Conservation (phyloP, 2,888 invertebrate genomes). For the Macrophya annulata region DNA sequence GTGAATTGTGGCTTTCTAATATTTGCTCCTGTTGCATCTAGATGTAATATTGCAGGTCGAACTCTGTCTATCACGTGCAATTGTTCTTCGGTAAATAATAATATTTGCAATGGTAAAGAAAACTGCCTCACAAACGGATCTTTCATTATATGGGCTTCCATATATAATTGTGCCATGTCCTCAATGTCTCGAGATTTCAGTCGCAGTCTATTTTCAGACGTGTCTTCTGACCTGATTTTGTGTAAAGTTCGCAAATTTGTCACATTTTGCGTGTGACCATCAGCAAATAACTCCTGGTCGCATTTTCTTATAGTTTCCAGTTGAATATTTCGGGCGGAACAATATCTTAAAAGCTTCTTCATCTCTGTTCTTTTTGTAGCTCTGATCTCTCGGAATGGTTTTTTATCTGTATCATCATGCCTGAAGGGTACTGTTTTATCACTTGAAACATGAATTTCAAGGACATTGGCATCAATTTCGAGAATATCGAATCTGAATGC, state of each 20-base stretch:
- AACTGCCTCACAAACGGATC: slow-evolving; percentile 56
- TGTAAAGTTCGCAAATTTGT: slow-evolving; percentile 48
- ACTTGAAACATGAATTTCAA: neutral
- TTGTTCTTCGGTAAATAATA: slow-evolving; percentile 11
- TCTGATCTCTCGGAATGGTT: neutral
- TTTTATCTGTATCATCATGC: neutral
- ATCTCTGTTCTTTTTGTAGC: slow-evolving; percentile 76
- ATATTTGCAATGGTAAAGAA: slow-evolving; percentile 36
- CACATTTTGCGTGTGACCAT: slow-evolving; percentile 57
- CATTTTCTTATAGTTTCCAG: slow-evolving; percentile 39
- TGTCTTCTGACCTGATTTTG: slow-evolving; percentile 54
- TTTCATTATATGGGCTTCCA: slow-evolving; percentile 16
- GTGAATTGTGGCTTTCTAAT: neutral
- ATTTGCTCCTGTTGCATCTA: neutral
- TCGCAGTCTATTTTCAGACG: slow-evolving; percentile 40
- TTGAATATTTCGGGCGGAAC: slow-evolving; percentile 41
- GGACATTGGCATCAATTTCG: neutral
- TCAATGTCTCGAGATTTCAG: slow-evolving; percentile 54
- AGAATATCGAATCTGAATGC: slow-evolving; percentile 1
- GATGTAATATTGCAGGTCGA: neutral
- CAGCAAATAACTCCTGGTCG: slow-evolving; percentile 49
- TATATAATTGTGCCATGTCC: slow-evolving; percentile 52
- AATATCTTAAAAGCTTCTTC: slow-evolving; percentile 75
- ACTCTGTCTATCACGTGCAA: neutral
- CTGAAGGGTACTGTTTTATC: neutral